Percentiles rank a stretch among this genome's conserved stretches.
These are phyloP conservation scores for Calliopum simillimum DNA, from an alignment of 2,888 invertebrate genomes.

Conservation along the genomic window DNA sequence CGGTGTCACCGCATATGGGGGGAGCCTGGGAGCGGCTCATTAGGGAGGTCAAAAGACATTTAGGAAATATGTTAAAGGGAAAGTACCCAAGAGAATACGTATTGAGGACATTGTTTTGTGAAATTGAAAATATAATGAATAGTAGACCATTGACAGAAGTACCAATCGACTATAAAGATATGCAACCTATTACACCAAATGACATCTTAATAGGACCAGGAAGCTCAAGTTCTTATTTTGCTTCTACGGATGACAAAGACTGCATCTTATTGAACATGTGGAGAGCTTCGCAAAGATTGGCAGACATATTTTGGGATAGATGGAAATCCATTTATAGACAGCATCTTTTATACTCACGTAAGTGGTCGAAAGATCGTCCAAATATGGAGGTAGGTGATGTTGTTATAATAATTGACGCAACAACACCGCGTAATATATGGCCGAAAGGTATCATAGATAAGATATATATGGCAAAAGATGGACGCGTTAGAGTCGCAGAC, in stretches of 20 bases:
- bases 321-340: conserved; percentile 1
- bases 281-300: background rate
- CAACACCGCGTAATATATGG: background rate
- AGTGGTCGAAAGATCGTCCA: background rate
- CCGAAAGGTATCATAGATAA: background rate
- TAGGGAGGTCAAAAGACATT: too few relatives aligned
- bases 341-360: background rate
- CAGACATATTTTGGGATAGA: background rate
- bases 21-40: too few relatives aligned
- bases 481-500: background rate
- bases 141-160: too few relatives aligned
- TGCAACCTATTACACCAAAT: background rate
- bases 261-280: background rate
- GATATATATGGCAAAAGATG: background rate
- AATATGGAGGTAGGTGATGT: background rate
- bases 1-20: too few relatives aligned
- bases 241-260: too few relatives aligned
- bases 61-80: too few relatives aligned
- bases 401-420: conserved; percentile 1
- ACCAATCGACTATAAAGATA: too few relatives aligned
- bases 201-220: too few relatives aligned
- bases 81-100: too few relatives aligned
- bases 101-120: too few relatives aligned
- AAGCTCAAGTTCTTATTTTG: too few relatives aligned
- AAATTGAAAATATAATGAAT: too few relatives aligned